Evolutionary conservation across 2,888 invertebrate genomes (phyloP).

Genomic region (Alviniconcha strummeri): DNA sequence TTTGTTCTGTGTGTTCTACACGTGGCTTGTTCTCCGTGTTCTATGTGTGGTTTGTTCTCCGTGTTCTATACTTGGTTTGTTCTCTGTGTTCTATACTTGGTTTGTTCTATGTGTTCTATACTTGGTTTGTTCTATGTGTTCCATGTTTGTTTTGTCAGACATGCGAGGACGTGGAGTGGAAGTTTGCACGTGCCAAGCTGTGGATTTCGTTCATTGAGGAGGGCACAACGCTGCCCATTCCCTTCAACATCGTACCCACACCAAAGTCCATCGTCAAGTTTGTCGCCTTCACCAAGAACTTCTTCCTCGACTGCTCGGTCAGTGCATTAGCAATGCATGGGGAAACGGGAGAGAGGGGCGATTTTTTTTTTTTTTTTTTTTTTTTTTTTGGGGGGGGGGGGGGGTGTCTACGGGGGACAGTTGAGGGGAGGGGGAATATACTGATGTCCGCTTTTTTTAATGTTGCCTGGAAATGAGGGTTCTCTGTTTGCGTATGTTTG

Average conservation of each 20-base stretch:
- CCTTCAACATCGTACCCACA: constrained; percentile 63
- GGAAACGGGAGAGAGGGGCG: too few relatives aligned
- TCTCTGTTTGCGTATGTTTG: background rate
- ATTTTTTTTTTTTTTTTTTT: background rate
- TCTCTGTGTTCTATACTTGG: background rate
- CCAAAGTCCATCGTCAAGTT: constrained; percentile 50
- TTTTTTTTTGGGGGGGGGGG: background rate
- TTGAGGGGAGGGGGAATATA: too few relatives aligned
- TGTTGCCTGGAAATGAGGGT: constrained; percentile 21
- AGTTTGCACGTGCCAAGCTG: constrained; percentile 62
- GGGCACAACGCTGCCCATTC: constrained; percentile 58
- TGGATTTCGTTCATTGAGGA: constrained; percentile 63
- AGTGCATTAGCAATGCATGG: background rate
- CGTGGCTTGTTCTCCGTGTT: too few relatives aligned
- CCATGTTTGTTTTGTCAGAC: constrained; percentile 43
- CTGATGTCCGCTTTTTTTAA: background rate
- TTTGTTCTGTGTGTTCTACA: background rate
- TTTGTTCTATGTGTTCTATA: too few relatives aligned
- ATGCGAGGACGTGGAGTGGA: constrained; percentile 64
- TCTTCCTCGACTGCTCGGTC: constrained; percentile 28
- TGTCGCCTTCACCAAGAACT: constrained; percentile 34
- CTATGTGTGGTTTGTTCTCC: too few relatives aligned
- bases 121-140: too few relatives aligned
- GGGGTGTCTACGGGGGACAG: too few relatives aligned
- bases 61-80: constrained; percentile 21